Evolutionary conservation across 2,888 invertebrate species (phyloP), one percentile per base, ranked within the genome.

Genomic region (Alloplasta piceator): DNA sequence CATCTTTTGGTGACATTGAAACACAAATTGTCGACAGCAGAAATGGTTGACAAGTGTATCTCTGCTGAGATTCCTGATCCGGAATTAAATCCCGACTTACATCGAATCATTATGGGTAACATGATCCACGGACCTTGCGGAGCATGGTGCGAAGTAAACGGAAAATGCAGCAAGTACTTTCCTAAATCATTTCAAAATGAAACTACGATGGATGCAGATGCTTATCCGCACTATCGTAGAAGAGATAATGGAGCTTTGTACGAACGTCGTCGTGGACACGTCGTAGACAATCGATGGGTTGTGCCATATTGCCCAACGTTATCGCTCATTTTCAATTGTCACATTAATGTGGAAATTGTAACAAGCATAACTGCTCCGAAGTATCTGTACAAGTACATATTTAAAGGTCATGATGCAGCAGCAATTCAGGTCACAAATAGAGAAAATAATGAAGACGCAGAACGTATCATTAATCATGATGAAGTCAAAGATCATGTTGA

Each of bases 81-180:
- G 3, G 26, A 26, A 2, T 1, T 26, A 26, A 26, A 26, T 26
- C 26, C 26, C 26, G 26, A 26, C 26, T 26, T 26, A 3, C 26
- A 26, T 26, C 26, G 26, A 3, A 26, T 26, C 52, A 86, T 93
- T 4, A 85, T 58, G 36, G 84, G 85, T 67, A 82, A 87, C 73
- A 90, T 92, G 90, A 86, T 90, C 63, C 89, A 92, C 86, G 89
- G 90, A 72, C 87, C 90, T 70, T 91, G 90, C 83, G 88, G 88
- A 1, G 52, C 77, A 56, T 85, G 84, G 82, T 83, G 80, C 63
- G 83, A 83, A 12, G 83, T 85, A 3, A 26, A 26, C 26, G 26
- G 26, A 26, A 26, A 26, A 26, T 26, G 26, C 26, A 2, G 1
- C 26, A 89, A 89, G 77, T 68, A 82, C 41, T 88, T 80, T 76